phyloP scores from a whole-genome alignment of 2,888 invertebrate genomes.

The Protonemura montana region DNA sequence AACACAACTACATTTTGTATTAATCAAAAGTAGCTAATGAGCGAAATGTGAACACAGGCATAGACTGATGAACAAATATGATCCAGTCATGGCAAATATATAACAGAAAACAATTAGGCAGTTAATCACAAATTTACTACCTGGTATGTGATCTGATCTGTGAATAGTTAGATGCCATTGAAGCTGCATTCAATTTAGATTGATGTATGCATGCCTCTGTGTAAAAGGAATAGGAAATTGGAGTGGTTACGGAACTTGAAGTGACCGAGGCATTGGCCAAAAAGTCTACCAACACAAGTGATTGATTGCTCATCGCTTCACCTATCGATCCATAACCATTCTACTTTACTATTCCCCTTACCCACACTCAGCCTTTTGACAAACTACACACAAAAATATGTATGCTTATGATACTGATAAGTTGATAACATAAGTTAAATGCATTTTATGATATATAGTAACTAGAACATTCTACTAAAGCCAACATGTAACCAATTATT shows the following conservation, averaged over 20 bases:
- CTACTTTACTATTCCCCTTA: too few relatives aligned
- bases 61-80: not conserved
- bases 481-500: not conserved
- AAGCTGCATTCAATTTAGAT: not conserved
- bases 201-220: not conserved
- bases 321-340: too few relatives aligned
- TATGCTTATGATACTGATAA: not conserved
- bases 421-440: not conserved
- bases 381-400: too few relatives aligned
- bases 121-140: not conserved
- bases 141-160: not conserved
- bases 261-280: too few relatives aligned
- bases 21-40: not conserved
- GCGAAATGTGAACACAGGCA: not conserved
- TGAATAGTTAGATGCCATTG: not conserved
- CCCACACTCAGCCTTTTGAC: too few relatives aligned
- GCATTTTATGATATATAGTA: not conserved
- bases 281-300: too few relatives aligned
- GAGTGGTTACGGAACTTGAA: too few relatives aligned
- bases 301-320: too few relatives aligned
- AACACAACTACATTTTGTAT: not conserved
- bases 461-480: not conserved
- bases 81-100: not conserved
- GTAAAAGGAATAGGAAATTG: too few relatives aligned
- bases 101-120: not conserved